Base-by-base conservation (phyloP, 2,113 vertebrate genomes). In the Cyprinodon tularosa region DNA sequence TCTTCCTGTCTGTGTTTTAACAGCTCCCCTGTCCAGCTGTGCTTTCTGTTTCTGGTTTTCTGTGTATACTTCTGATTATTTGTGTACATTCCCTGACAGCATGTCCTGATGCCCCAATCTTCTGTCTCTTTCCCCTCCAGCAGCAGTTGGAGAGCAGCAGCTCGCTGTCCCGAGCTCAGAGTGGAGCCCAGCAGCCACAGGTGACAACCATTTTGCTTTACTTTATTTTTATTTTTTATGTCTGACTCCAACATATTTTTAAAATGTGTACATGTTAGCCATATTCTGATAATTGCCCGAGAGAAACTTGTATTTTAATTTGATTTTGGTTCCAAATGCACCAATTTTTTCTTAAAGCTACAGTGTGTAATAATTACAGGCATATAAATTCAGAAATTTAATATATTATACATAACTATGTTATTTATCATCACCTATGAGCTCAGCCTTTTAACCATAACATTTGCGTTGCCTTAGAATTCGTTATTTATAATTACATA, bases 101-200 rank as follows among this genome's bases (percentile, higher is more conserved):
- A 91, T 68, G 81, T 68, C 14, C 29, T 79, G 36, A n/a, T 88
- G 15, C 86, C 87, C 9, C 59, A 87, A 9, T 66, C 88, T 1
- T 84, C 88, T 65, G 74, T 48, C 87, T 1, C 76, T 80, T 11
- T 39, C 80, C n/a, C 68, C 88, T 14, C 9, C 80, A 90, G 71
- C 87, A 83, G 2, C 89, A 86, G 45, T 53, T 85, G 39, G 93
- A 94, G 12, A 87, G 74, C 85, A 88, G 45, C 44, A 20, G 44
- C 36, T 4, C 74, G 61, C 37, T 79, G 10, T 70, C 80, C 10
- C 90, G 81, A 42, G 8, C 69, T 22, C 86, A 77, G 68, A 71
- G 84, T 22, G 81, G 83, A 76, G 62, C 63, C 62, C 91, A 86
- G 47, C 86, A 86, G 69, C 48, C 88, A 65, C 93, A 93, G 93